Conservation (phyloP, 2,797 vertebrate species). For the Pygocentrus nattereri region DNA sequence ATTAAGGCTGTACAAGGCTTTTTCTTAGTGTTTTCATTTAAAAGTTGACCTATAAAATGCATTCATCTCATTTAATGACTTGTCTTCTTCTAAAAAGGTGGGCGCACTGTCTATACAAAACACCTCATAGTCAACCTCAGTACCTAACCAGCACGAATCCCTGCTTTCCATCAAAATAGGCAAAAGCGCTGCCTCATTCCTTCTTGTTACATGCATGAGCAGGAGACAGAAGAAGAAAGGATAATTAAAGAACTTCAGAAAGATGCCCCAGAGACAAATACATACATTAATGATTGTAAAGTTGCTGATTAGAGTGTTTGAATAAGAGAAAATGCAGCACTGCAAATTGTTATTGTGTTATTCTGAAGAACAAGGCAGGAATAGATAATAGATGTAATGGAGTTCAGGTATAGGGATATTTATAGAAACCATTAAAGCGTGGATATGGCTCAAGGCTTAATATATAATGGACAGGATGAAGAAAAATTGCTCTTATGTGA, state of each 20-base stretch:
- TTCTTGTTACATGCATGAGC: slow-evolving; percentile 39
- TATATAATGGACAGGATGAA: background rate
- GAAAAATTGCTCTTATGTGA: no score
- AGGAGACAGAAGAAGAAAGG: slow-evolving; percentile 37
- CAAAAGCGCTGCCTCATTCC: slow-evolving; percentile 24
- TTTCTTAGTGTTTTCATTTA: background rate
- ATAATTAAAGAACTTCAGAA: slow-evolving; percentile 65
- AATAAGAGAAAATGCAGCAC: slow-evolving; percentile 61
- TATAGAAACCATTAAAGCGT: background rate
- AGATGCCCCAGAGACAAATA: slow-evolving; percentile 64
- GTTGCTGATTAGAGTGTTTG: slow-evolving; percentile 72
- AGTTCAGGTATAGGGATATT: background rate
- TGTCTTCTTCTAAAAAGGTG: background rate
- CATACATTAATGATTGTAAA: slow-evolving; percentile 72
- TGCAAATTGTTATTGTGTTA: slow-evolving; percentile 60
- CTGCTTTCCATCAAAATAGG: background rate
- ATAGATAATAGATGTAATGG: slow-evolving; percentile 22
- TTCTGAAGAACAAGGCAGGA: slow-evolving; percentile 17
- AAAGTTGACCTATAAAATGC: background rate
- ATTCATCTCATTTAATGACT: background rate
- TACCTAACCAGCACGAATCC: background rate
- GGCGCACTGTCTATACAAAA: background rate
- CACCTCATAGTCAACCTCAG: background rate
- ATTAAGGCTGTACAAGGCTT: background rate
- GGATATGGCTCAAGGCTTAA: background rate